Percentiles rank a stretch among this genome's conserved stretches.
Conservation (phyloP, 2,113 vertebrate genomes). For the Panurus biarmicus region DNA sequence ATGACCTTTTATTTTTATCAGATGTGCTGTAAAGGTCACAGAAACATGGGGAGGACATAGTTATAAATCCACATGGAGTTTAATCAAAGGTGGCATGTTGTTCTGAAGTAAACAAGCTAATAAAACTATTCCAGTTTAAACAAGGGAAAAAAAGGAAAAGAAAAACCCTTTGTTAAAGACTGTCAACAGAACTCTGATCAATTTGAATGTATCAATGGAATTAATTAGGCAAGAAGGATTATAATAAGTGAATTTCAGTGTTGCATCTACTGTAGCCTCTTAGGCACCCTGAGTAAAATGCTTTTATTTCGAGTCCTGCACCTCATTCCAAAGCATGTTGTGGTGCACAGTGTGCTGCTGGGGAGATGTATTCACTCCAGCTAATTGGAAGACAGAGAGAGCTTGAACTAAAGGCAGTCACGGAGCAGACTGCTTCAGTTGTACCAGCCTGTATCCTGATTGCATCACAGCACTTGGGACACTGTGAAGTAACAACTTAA, state of each 20-base stretch:
- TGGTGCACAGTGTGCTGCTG: constrained; percentile 12
- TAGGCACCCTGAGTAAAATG: constrained; percentile 29
- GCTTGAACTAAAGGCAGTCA: constrained; percentile 34
- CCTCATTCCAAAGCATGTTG: constrained; percentile 43
- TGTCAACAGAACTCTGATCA: constrained; percentile 59
- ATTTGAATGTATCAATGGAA: constrained; percentile 63
- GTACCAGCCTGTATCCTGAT: constrained; percentile 2
- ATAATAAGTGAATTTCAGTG: constrained; percentile 58
- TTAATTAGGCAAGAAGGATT: constrained; percentile 66
- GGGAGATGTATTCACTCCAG: constrained; percentile 49
- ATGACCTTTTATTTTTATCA: constrained; percentile 73
- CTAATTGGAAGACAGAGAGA: constrained; percentile 66
- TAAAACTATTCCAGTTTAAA: constrained; percentile 64
- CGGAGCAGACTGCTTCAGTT: constrained; percentile 41
- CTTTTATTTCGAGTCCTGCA: constrained; percentile 31
- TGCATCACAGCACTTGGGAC: constrained; percentile 1
- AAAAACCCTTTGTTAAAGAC: constrained; percentile 54
- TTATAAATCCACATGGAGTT: constrained; percentile 76
- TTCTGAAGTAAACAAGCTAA: constrained; percentile 70
- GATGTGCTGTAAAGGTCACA: constrained; percentile 74
- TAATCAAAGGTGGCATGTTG: constrained; percentile 74
- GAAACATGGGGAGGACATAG: constrained; percentile 59
- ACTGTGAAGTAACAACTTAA: background rate
- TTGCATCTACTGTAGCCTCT: constrained; percentile 48
- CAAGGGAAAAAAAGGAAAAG: background rate